Conservation (phyloP, 2,797 vertebrate genomes). For the Hirundo rustica region DNA sequence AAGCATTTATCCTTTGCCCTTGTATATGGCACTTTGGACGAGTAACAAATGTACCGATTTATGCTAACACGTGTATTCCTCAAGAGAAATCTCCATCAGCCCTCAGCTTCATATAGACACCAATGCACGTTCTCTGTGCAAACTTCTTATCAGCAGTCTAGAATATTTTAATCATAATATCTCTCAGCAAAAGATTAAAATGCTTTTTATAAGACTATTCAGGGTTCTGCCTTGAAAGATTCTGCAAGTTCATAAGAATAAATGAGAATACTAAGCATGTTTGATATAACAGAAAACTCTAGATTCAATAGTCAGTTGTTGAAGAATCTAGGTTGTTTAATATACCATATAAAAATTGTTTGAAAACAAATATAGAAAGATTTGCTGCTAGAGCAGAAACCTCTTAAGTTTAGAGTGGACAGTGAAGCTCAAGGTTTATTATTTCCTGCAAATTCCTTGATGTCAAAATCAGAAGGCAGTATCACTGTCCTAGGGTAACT, state of each 20-base stretch:
- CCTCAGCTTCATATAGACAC: not conserved
- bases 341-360: not conserved
- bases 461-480: not conserved
- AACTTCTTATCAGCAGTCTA: not conserved
- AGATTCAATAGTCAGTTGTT: not conserved
- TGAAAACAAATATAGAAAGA: not conserved
- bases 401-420: not conserved
- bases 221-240: not conserved
- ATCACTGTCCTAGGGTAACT: too few species aligned
- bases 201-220: not conserved
- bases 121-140: not conserved
- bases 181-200: not conserved
- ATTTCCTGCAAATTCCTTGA: not conserved
- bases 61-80: not conserved
- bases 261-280: not conserved
- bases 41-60: accelerated
- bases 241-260: not conserved
- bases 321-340: not conserved
- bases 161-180: not conserved
- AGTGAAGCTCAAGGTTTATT: not conserved
- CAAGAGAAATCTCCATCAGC: not conserved
- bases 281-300: not conserved
- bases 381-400: not conserved
- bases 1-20: not conserved
- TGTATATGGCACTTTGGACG: not conserved